Conservation (phyloP, 2,113 vertebrate genomes). For the Silurus meridionalis region DNA sequence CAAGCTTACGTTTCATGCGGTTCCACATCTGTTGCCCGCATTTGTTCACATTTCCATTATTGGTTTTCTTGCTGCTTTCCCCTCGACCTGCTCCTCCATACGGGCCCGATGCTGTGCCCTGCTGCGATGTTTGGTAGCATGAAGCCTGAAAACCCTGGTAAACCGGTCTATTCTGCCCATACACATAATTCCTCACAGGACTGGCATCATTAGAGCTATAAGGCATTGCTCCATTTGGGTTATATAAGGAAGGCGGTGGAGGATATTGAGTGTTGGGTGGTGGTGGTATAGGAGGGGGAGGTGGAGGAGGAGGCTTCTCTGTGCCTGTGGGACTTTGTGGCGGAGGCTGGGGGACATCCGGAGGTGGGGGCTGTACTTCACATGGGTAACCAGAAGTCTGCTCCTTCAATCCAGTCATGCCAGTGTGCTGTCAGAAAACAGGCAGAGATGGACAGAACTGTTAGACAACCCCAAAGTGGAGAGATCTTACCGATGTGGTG, state of each 20-base stretch:
- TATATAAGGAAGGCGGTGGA: constrained; percentile 70
- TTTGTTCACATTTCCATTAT: constrained; percentile 69
- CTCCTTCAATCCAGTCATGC: constrained; percentile 72
- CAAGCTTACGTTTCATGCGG: constrained; percentile 77
- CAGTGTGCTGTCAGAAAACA: constrained; percentile 61
- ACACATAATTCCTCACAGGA: constrained; percentile 69
- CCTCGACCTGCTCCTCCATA: constrained; percentile 65
- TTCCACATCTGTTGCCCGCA: constrained; percentile 84
- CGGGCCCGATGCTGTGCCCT: constrained; percentile 56
- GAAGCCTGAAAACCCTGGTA: constrained; percentile 65
- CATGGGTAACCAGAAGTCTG: constrained; percentile 70
- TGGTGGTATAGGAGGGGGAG: constrained; percentile 65
- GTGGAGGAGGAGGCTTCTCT: constrained; percentile 72
- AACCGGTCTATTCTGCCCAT: constrained; percentile 66
- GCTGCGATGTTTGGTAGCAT: constrained; percentile 55
- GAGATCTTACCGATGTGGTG: neutral
- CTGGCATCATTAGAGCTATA: constrained; percentile 67
- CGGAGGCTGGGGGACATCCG: constrained; percentile 65
- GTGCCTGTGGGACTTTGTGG: constrained; percentile 72
- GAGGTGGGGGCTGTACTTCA: constrained; percentile 66
- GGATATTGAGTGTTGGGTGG: constrained; percentile 72
- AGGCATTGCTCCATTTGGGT: constrained; percentile 60
- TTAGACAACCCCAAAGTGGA: neutral
- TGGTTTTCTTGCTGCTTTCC: constrained; percentile 67
- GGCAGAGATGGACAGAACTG: neutral